Evolutionary conservation across 2,113 vertebrate genomes (phyloP).

Genomic region (Campylorhamphus procurvoides): DNA sequence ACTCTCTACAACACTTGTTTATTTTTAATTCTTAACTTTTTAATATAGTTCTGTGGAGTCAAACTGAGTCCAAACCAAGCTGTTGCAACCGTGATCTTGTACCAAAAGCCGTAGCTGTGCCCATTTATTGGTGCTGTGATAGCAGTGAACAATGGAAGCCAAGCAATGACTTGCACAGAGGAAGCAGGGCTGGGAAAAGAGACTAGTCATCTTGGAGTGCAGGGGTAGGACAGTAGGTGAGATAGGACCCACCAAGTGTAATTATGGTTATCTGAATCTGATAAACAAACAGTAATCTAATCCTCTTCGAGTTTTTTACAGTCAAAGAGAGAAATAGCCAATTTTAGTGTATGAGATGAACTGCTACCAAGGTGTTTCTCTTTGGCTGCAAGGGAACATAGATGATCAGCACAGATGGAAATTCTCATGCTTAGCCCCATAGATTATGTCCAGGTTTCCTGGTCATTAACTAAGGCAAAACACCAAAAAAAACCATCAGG

Average conservation of each 20-base stretch:
- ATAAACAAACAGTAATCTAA: not conserved
- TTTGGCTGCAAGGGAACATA: not conserved
- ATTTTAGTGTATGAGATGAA: not conserved
- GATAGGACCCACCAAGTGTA: not conserved
- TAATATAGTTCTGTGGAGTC: not conserved
- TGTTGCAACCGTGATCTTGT: not conserved
- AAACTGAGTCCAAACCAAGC: not conserved
- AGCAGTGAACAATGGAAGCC: not conserved
- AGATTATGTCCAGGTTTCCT: not conserved
- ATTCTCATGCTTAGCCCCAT: not conserved
- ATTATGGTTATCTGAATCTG: not conserved
- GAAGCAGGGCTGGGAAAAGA: not conserved
- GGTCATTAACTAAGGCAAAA: not conserved
- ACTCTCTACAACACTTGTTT: fast-evolving
- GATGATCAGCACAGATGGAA: not conserved
- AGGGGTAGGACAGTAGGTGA: not conserved
- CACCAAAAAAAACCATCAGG: fast-evolving
- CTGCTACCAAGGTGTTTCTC: not conserved
- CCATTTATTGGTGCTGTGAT: fast-evolving
- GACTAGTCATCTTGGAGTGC: not conserved
- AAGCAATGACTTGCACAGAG: not conserved
- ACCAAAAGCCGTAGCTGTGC: fast-evolving
- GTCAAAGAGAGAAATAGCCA: not conserved
- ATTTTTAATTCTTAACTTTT: not conserved
- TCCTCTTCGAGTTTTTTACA: not conserved